These are phyloP conservation scores for Drosophila recens DNA, from an alignment of 2,888 invertebrate genomes.

Conservation along the genomic window DNA sequence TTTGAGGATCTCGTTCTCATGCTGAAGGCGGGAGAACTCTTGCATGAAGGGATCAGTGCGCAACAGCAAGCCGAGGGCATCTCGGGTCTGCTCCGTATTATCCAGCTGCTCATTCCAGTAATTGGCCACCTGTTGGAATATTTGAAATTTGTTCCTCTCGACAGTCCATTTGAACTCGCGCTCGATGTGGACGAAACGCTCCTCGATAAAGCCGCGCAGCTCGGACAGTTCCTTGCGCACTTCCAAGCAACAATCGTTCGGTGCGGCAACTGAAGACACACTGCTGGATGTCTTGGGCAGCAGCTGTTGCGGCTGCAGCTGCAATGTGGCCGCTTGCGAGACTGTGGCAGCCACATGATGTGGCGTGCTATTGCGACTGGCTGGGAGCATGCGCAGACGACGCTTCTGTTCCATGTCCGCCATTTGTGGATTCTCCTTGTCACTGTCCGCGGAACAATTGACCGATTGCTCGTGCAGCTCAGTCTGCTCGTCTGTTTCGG, in stretches of 20 bases:
- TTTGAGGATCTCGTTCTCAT: slow-evolving; percentile 80
- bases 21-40: slow-evolving; percentile 78
- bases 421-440: slow-evolving; percentile 72
- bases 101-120: slow-evolving; percentile 75
- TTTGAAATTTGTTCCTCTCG: slow-evolving; percentile 75
- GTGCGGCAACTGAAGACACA: slow-evolving; percentile 36
- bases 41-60: slow-evolving; percentile 80
- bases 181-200: slow-evolving; percentile 75
- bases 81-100: slow-evolving; percentile 71
- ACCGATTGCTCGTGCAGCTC: slow-evolving; percentile 29
- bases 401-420: slow-evolving; percentile 59
- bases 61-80: slow-evolving; percentile 74
- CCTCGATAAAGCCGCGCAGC: slow-evolving; percentile 72
- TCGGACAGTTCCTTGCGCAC: slow-evolving; percentile 62
- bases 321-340: slow-evolving; percentile 14
- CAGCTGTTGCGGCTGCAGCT: slow-evolving; percentile 42
- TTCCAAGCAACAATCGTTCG: slow-evolving; percentile 33
- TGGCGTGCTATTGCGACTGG: slow-evolving; percentile 82
- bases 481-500: slow-evolving; percentile 68
- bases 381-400: slow-evolving; percentile 69
- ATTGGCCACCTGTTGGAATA: slow-evolving; percentile 72
- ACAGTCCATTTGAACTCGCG: slow-evolving; percentile 77
- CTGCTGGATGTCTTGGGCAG: slow-evolving; percentile 53
- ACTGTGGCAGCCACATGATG: slow-evolving; percentile 45
- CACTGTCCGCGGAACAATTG: slow-evolving; percentile 59